Base-by-base conservation (phyloP, 2,797 vertebrate genomes). In the Tamandua tetradactyla region DNA sequence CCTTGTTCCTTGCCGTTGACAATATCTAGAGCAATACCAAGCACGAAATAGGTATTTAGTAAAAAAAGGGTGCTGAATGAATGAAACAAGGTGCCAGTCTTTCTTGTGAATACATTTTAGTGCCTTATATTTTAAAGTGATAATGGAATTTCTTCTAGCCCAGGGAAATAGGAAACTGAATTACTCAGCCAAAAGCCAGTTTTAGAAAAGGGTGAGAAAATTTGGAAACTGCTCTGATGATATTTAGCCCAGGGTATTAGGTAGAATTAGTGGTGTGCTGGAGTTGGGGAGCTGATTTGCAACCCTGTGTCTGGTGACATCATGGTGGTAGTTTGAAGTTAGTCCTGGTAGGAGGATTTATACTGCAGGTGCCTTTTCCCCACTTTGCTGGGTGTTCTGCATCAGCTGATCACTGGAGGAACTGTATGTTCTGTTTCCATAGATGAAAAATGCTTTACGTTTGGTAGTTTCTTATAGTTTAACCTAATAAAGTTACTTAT, bases 61-160 rank as follows among this genome's bases (percentile, higher is more conserved):
- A 32, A 90, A 80, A 83, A 92, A 71, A 87, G 71, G 42, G 57
- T 64, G 32, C 40, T 42, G 59, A 68, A 32, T 81, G 14, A 64
- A 8, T 72, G 49, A 85, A 57, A 72, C 40, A 62, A 86, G 66
- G 14, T 75, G 42, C 66, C 15, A 62, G 11, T 78, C 32, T 93
- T 94, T 81, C 35, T 90, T 87, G 35, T 82, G 81, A 82, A 69
- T 93, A 80, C 37, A 42, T 90, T 80, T 86, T 30, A 66, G 66
- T 52, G 23, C 47, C 59, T 47, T 87, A 52, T 68, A 49, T 42
- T 57, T 87, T 75, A 37, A 72, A 79, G 10, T 89, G 52, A 71
- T 20, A 40, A 55, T 44, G 72, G 27, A 23, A 0, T 37, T 78
- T 49, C 25, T 61, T 40, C 55, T 59, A 68, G 49, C 9, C 2